A percentile compares a stretch with the other conserved stretches of the same genome.
Conservation (phyloP, 2,888 invertebrate species). For the Cosmorhoe ocellata region DNA sequence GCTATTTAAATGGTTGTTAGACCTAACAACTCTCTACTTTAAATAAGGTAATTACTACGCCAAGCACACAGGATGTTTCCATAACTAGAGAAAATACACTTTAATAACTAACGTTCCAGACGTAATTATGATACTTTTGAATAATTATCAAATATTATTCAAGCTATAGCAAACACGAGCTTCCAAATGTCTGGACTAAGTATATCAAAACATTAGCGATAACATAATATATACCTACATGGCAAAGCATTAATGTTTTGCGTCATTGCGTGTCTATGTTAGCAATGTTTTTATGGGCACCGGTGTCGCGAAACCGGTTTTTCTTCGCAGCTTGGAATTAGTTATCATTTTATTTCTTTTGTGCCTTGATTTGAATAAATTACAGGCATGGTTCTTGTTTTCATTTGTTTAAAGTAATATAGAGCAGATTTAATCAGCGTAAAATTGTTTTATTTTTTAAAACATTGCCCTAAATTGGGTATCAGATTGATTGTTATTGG, state of each 20-base stretch:
- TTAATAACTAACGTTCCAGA: too few species aligned
- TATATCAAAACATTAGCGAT: not conserved
- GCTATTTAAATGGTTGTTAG: not conserved
- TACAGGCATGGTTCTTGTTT: too few species aligned
- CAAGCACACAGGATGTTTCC: too few species aligned
- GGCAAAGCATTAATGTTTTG: not conserved
- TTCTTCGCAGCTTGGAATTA: constrained; percentile 1
- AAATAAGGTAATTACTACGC: not conserved
- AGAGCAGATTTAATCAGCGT: too few species aligned
- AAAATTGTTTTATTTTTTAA: too few species aligned
- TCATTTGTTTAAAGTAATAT: too few species aligned
- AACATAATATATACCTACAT: too few species aligned
- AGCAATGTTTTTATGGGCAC: constrained; percentile 12
- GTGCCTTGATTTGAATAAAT: too few species aligned
- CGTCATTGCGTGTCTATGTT: constrained; percentile 7
- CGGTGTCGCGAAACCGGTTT: constrained; percentile 27
- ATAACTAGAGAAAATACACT: not conserved
- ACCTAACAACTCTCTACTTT: constrained; percentile 6
- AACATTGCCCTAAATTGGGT: too few species aligned
- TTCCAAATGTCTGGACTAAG: not conserved
- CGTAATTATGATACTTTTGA: too few species aligned
- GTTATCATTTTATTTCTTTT: too few species aligned
- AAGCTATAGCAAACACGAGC: not conserved
- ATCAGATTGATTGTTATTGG: too few species aligned
- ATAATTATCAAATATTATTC: not conserved